Conservation (phyloP, 2,113 vertebrate species). For the Myanophis thanlyinensis region DNA sequence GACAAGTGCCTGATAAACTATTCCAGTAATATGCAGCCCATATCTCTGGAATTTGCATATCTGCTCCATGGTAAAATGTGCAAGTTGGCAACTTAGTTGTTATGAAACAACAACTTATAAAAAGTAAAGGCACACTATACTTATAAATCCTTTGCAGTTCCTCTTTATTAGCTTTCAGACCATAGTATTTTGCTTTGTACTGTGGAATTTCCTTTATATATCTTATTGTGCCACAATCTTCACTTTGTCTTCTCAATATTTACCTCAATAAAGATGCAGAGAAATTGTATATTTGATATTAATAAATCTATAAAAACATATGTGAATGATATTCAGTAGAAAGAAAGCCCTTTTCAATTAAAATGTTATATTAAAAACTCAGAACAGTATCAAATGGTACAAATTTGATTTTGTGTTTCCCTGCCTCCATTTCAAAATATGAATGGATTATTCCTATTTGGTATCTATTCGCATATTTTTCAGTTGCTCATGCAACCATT, state of each 20-base stretch:
- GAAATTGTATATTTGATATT: not conserved
- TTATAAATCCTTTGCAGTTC: not conserved
- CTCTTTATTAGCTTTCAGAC: not conserved
- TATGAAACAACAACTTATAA: not conserved
- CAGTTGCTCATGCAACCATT: not conserved
- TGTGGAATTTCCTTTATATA: not conserved
- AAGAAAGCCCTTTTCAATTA: not conserved
- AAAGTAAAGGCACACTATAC: not conserved
- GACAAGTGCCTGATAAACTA: not conserved
- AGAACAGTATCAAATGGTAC: not conserved
- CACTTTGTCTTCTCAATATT: not conserved
- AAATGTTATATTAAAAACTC: constrained; percentile 4
- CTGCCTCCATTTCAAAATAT: not conserved
- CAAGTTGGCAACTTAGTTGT: not conserved
- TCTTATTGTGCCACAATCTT: not conserved
- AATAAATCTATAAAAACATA: not conserved
- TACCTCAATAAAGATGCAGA: not conserved
- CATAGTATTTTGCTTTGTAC: not conserved
- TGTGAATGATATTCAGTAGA: constrained; percentile 2
- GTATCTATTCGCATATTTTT: not conserved
- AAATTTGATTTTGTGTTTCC: constrained; percentile 22
- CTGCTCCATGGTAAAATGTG: not conserved
- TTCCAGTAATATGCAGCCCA: not conserved
- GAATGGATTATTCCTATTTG: not conserved
- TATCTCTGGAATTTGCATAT: not conserved